Evolutionary conservation across 2,888 invertebrate genomes (phyloP).

Genomic region (Chironomus riparius): DNA sequence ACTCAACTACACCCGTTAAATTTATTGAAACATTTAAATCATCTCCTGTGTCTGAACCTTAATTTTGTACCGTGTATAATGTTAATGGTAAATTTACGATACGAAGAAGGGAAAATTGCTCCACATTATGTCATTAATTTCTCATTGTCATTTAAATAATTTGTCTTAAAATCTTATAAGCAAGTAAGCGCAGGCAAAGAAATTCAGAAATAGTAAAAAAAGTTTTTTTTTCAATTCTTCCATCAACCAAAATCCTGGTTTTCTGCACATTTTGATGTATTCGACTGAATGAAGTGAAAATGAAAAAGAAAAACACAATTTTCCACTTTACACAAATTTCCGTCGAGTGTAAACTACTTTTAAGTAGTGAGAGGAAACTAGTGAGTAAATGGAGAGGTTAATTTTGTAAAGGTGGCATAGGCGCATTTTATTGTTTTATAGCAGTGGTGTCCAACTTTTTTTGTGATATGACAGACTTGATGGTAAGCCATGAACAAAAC

Average conservation of each 20-base stretch:
- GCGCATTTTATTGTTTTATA: too few relatives aligned
- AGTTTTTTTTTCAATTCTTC: background rate
- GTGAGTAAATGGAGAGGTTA: too few relatives aligned
- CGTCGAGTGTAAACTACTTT: background rate
- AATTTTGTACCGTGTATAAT: too few relatives aligned
- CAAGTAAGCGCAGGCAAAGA: background rate
- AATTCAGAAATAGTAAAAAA: background rate
- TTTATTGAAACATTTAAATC: too few relatives aligned
- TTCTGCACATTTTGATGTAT: background rate
- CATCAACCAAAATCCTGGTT: background rate
- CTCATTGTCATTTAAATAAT: slow-evolving; percentile 23
- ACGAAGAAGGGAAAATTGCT: background rate
- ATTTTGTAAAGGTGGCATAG: too few relatives aligned
- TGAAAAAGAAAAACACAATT: background rate
- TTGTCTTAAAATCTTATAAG: slow-evolving; percentile 4
- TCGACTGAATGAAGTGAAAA: background rate
- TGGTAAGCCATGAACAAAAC: too few relatives aligned
- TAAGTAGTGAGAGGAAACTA: background rate
- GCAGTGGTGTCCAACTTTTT: too few relatives aligned
- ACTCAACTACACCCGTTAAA: too few relatives aligned
- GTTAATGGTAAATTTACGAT: too few relatives aligned
- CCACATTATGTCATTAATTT: slow-evolving; percentile 8
- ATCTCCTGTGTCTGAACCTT: too few relatives aligned
- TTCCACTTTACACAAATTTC: background rate
- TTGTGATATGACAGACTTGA: too few relatives aligned